Evolutionary conservation across 2,888 invertebrate genomes (phyloP).

Genomic region (Drosophila recens): DNA sequence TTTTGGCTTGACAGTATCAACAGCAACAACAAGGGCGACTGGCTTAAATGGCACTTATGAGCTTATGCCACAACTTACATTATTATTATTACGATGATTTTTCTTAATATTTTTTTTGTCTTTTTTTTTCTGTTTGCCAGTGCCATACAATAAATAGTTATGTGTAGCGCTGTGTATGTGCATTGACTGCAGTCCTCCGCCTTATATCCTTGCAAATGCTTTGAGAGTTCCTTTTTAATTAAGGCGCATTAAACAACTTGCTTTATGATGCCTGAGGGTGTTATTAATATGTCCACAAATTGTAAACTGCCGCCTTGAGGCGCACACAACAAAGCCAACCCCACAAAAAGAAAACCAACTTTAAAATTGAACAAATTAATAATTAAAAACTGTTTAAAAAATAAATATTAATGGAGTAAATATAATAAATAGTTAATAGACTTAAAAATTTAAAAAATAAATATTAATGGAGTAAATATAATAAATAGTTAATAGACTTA

Average conservation of each 20-base stretch:
- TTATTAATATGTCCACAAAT: slow-evolving; percentile 22
- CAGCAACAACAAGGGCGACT: slow-evolving; percentile 44
- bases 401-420: no score
- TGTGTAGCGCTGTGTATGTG: slow-evolving; percentile 53
- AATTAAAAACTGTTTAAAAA: background rate
- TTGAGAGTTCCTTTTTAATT: slow-evolving; percentile 66
- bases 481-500: no score
- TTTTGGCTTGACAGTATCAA: slow-evolving; percentile 46
- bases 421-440: no score
- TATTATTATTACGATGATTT: slow-evolving; percentile 78
- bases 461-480: no score
- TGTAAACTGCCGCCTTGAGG: slow-evolving; percentile 1
- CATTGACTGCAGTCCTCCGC: slow-evolving; percentile 44
- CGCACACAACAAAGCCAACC: background rate
- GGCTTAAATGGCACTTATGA: slow-evolving; percentile 81
- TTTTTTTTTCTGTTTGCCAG: slow-evolving; percentile 21
- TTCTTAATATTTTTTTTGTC: slow-evolving; percentile 51
- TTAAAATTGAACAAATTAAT: background rate
- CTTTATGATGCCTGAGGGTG: slow-evolving; percentile 55
- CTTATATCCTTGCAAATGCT: background rate
- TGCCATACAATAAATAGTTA: slow-evolving; percentile 73
- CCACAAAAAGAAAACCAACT: background rate
- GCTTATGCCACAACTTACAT: slow-evolving; percentile 81
- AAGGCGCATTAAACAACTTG: slow-evolving; percentile 60
- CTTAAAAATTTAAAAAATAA: no score